Conservation (phyloP, 2,113 vertebrate species). For the Pedetes capensis region DNA sequence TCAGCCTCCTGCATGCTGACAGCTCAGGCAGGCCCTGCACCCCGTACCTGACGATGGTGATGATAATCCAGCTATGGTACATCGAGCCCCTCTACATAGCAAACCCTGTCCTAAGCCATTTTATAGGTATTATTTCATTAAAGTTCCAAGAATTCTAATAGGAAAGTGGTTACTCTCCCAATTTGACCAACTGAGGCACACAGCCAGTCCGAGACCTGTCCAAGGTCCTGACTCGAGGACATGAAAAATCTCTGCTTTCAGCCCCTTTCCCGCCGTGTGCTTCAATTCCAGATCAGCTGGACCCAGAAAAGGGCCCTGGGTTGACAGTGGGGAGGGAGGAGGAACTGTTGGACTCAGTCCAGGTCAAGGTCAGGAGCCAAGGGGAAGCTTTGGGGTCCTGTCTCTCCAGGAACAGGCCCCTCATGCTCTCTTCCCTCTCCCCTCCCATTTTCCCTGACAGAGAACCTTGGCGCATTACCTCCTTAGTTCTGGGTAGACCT, state of each 20-base stretch:
- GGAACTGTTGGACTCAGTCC: not conserved
- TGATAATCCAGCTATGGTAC: not conserved
- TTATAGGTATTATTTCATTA: not conserved
- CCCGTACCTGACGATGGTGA: not conserved
- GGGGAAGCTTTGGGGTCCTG: not conserved
- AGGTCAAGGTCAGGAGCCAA: not conserved
- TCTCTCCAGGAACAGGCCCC: accelerated
- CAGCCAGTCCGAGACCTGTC: not conserved
- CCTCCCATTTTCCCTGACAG: accelerated
- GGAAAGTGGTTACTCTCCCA: not conserved
- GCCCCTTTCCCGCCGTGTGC: not conserved
- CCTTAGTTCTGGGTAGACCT: not conserved
- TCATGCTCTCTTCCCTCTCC: not conserved
- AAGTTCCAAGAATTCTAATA: not conserved
- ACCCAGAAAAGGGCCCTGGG: not conserved
- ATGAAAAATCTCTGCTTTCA: not conserved
- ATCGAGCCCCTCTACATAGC: not conserved
- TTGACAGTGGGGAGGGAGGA: slow-evolving; percentile 58
- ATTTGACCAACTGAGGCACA: slow-evolving; percentile 26
- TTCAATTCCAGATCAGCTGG: not conserved
- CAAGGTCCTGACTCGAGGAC: slow-evolving; percentile 23
- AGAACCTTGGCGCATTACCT: not conserved
- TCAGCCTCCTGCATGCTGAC: no score
- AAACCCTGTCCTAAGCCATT: not conserved
- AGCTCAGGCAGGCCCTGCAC: not conserved